These are phyloP conservation scores for Heliconius nattereri DNA, from an alignment of 1,140 invertebrate species.

Conservation along the genomic window DNA sequence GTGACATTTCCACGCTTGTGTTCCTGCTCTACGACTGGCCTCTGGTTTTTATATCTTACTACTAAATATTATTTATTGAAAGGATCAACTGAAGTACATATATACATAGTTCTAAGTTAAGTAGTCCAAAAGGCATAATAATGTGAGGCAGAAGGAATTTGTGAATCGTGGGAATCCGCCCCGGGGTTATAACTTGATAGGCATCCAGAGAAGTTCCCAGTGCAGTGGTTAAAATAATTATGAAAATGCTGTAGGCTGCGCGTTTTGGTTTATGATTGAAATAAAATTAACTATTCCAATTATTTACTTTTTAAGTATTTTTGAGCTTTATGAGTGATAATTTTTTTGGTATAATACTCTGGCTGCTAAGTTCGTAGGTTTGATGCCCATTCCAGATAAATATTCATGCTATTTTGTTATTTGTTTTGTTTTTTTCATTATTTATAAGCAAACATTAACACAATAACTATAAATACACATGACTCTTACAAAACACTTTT, in stretches of 20 bases:
- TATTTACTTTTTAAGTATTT: neutral
- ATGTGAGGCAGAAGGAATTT: slow-evolving; percentile 28
- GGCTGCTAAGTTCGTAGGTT: no score
- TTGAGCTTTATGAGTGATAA: neutral
- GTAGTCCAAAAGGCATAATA: slow-evolving; percentile 3
- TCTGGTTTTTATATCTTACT: no score
- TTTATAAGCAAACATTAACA: neutral
- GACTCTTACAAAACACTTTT: neutral
- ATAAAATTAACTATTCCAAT: neutral
- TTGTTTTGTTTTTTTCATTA: neutral
- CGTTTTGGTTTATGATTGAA: neutral
- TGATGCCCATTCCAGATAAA: no score
- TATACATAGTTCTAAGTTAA: neutral
- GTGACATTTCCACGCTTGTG: no score
- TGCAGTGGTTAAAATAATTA: slow-evolving; percentile 32
- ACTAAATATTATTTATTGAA: no score
- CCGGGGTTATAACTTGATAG: slow-evolving; percentile 23
- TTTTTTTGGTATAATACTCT: no score
- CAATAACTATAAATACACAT: neutral
- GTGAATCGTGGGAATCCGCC: slow-evolving; percentile 42
- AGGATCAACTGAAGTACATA: neutral
- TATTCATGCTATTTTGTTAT: no score
- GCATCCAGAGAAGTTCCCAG: slow-evolving; percentile 23
- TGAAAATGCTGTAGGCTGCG: slow-evolving; percentile 2
- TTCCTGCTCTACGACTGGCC: no score